These are phyloP conservation scores for Oreochromis spilurus DNA, from an alignment of 2,113 vertebrate species.

Conservation along the genomic window DNA sequence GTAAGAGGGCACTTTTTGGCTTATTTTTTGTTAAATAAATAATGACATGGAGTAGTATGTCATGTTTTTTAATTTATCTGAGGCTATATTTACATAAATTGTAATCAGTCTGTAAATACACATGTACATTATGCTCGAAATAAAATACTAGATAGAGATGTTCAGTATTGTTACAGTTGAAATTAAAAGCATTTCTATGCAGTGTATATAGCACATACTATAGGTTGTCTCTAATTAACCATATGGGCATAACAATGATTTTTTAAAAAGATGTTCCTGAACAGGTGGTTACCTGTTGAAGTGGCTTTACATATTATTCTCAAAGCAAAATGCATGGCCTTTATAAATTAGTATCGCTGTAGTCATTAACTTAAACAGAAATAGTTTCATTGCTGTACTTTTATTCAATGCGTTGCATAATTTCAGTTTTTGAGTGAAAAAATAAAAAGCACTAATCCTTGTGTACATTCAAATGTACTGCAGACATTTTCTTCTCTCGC, in stretches of 20 bases:
- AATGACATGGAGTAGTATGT: neutral
- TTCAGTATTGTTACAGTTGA: neutral
- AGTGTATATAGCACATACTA: neutral
- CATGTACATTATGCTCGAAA: neutral
- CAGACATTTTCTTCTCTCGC: neutral
- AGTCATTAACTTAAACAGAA: neutral
- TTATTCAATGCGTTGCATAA: neutral
- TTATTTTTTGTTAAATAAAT: neutral
- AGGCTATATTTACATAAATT: neutral
- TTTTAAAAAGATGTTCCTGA: neutral
- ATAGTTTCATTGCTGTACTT: neutral
- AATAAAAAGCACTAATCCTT: neutral
- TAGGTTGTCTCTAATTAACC: neutral
- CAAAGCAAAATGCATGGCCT: neutral
- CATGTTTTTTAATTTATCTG: neutral
- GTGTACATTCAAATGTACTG: neutral
- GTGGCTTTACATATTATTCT: neutral
- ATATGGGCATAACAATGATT: neutral
- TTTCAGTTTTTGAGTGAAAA: neutral
- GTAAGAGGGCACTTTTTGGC: neutral
- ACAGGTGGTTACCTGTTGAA: conserved; percentile 14
- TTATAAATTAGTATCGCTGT: neutral
- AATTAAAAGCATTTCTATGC: neutral
- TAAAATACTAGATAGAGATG: neutral
- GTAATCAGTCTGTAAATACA: neutral